These are phyloP conservation scores for Caenorhabditis sp. DNA, from an alignment of 2,888 invertebrate species.

Conservation along the genomic window DNA sequence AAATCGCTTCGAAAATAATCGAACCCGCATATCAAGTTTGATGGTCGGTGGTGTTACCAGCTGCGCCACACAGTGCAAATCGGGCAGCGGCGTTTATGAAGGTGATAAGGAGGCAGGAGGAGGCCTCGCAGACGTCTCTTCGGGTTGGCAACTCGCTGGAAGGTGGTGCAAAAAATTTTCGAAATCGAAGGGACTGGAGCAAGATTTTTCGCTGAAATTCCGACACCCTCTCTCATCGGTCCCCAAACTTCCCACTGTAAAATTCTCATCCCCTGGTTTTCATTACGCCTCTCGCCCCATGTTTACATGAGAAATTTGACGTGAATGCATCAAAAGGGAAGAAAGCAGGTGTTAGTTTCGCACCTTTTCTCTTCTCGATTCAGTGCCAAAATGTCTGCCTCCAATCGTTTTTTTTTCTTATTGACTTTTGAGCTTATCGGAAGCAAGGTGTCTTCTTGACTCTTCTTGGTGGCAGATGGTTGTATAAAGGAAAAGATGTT, in stretches of 20 bases:
- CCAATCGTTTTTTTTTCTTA: constrained; percentile 40
- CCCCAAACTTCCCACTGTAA: background rate
- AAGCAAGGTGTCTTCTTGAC: constrained; percentile 18
- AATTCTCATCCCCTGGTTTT: background rate
- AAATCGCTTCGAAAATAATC: too few species aligned
- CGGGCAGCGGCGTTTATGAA: too few species aligned
- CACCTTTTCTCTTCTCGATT: constrained; percentile 28
- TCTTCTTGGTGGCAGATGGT: constrained; percentile 27
- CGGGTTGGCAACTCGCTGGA: too few species aligned
- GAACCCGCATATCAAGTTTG: too few species aligned
- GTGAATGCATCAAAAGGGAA: background rate
- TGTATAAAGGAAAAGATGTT: constrained; percentile 8
- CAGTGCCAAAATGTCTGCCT: constrained; percentile 9
- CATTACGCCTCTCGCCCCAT: constrained; percentile 1
- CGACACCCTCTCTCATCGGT: too few species aligned
- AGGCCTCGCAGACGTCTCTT: too few species aligned
- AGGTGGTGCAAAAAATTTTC: too few species aligned
- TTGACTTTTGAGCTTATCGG: constrained; percentile 33
- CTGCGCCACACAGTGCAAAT: too few species aligned
- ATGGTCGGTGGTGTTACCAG: too few species aligned
- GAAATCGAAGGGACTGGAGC: too few species aligned
- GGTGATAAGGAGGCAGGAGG: too few species aligned
- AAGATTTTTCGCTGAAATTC: too few species aligned
- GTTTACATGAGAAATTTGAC: constrained; percentile 36
- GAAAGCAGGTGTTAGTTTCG: constrained; percentile 46